These are phyloP conservation scores for Eupeodes latifasciatus DNA, from an alignment of 2,888 invertebrate species.

Conservation along the genomic window DNA sequence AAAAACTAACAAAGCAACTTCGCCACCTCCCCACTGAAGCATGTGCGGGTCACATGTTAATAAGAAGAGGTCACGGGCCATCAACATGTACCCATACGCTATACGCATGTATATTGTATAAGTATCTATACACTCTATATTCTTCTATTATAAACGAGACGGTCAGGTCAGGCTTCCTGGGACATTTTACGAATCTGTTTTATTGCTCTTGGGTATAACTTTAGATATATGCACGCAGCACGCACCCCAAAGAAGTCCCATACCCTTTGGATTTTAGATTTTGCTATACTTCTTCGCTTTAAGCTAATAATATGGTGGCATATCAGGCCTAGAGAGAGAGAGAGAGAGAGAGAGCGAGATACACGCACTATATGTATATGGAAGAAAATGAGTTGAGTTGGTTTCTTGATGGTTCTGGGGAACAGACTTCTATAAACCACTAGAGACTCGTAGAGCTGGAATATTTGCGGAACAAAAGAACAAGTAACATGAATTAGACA, in stretches of 20 bases:
- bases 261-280: background rate
- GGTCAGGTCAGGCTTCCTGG: constrained; percentile 44
- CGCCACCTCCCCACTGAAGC: too few species aligned
- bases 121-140: background rate
- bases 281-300: constrained; percentile 13
- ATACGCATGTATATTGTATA: constrained; percentile 12
- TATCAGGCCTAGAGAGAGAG: background rate
- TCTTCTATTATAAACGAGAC: constrained; percentile 51
- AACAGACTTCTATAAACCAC: constrained; percentile 50
- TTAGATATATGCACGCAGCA: constrained; percentile 45
- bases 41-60: constrained; percentile 65
- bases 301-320: constrained; percentile 42
- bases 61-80: constrained; percentile 73
- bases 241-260: constrained; percentile 51
- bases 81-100: constrained; percentile 39
- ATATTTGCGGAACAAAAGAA: constrained; percentile 49
- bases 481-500: constrained; percentile 73
- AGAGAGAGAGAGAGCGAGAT: background rate
- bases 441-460: constrained; percentile 60
- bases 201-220: constrained; percentile 49
- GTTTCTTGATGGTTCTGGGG: constrained; percentile 49
- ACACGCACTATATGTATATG: background rate
- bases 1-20: background rate
- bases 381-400: constrained; percentile 63
- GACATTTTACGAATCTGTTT: constrained; percentile 74